These are phyloP conservation scores for Raja brachyura DNA, from an alignment of 2,113 vertebrate genomes.

Conservation along the genomic window DNA sequence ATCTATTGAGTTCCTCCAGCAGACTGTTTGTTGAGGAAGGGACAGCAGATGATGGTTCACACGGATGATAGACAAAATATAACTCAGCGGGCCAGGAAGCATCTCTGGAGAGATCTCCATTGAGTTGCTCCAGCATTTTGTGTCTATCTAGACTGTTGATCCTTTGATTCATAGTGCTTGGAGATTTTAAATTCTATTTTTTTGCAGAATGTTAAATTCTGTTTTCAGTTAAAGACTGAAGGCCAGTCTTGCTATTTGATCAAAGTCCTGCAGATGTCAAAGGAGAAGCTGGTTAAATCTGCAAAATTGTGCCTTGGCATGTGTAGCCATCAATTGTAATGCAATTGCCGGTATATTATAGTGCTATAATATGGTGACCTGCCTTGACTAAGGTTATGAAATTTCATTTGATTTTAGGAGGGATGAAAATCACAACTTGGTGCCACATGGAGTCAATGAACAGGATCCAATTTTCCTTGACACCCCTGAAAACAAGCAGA, in stretches of 20 bases:
- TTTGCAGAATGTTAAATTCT: slow-evolving; percentile 8
- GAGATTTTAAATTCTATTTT: background rate
- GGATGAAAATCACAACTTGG: slow-evolving; percentile 72
- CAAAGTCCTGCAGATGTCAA: background rate
- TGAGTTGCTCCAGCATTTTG: too few species aligned
- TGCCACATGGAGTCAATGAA: slow-evolving; percentile 73
- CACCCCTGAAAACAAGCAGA: slow-evolving; percentile 63
- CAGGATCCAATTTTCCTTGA: slow-evolving; percentile 71
- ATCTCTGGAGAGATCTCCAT: too few species aligned
- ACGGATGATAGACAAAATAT: too few species aligned
- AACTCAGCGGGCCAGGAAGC: too few species aligned
- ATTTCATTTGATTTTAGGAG: slow-evolving; percentile 53
- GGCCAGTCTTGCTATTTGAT: background rate
- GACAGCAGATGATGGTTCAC: too few species aligned
- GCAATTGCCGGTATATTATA: background rate
- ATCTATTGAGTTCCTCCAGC: too few species aligned
- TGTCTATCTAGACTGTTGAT: too few species aligned
- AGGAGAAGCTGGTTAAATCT: background rate
- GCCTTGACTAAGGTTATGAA: background rate
- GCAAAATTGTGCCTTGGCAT: background rate
- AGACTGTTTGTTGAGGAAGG: too few species aligned
- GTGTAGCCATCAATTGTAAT: background rate
- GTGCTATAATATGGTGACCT: background rate
- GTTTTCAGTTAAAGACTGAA: background rate
- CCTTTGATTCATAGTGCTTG: background rate